Evolutionary conservation across 2,888 invertebrate species (phyloP), one percentile per base, ranked within the genome.

Genomic region (Clostera curtula): DNA sequence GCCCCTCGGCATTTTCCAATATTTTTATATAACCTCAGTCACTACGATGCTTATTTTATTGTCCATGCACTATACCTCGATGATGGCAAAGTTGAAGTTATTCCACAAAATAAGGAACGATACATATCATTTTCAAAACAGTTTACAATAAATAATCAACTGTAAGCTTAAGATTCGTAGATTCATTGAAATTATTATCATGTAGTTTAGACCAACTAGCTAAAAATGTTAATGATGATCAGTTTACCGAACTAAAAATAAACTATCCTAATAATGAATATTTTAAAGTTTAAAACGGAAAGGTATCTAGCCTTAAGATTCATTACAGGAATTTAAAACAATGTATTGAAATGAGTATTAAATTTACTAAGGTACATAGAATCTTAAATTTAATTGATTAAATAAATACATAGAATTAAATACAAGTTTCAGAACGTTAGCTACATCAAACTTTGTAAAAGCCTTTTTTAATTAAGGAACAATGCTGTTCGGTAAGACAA

Each of bases 381-480:
- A 30, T 25, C 14, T 19, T 27, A 25, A 30, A 30, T 18, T 71
- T 70, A 40, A 40, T 58, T 72, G 64, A 59, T 33, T 69, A 6
- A 46, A 64, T 38, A 26, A 38, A 27, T 70, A 70, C 32, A 67
- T 71, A 19, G 57, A 67, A 17, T 33, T 66, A 28, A 76, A 74
- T 43, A 69, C 59, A 4, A 24, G 53, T 19, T 25, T 62, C 13
- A 27, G 66, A 28, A 54, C 42, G 12, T 16, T 27, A 23, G 44
- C 64, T 2, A 43, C 6, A 12, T 56, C 53, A 17, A 47, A 57
- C 8, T 71, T 65, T 42, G 55, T 68, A 37, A 68, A 66, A 51
- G 56, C 65, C 37, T 58, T 63, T 30, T 70, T 43, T 30, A 70
- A 74, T 39, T 36, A n/a, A n/a, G n/a, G n/a, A n/a, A n/a, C n/a